Base-by-base conservation (phyloP, 2,797 vertebrate genomes). In the Vultur gryphus region DNA sequence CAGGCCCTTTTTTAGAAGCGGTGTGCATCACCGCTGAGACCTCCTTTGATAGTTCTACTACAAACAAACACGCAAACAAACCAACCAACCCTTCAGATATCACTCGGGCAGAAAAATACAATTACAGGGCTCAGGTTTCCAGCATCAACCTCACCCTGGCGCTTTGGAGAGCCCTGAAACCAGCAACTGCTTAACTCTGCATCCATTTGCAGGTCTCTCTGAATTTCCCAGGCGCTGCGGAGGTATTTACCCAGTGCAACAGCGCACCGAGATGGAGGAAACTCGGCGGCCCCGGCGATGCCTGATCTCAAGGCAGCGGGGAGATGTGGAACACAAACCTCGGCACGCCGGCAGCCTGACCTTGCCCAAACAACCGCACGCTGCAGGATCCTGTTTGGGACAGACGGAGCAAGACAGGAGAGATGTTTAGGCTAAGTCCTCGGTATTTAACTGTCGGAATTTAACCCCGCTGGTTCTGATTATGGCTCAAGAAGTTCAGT, bases 341-440 rank as follows among this genome's bases (percentile, higher is more conserved):
- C 16, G 0, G 1, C 52, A 44, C 1, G 3, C 93, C 6, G 3
- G 49, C 76, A 79, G 84, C 49, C 76, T 86, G 93, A 94, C 95
- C 91, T 87, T 83, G 75, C 75, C 75, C 87, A 61, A 61, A 83
- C 84, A 81, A 77, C 89, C 9, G 0, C 82, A 55, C 0, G 0
- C 94, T 79, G 71, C 57, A 83, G 85, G 90, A 94, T 95, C 94
- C 77, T 95, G 88, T 90, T 87, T 81, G 83, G 96, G 95, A 90
- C 85, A 84, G 82, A 67, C 35, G 1, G 57, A 83, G 71, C 81
- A 84, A 52, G 86, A 90, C 14, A 2, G 71, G 78, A 89, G 75
- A 84, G 88, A 93, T 97, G 96, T 97, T 95, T 97, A 97, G 94
- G 94, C 95, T 94, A 95, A 90, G 67, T 85, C 81, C 46, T 91